These are phyloP conservation scores for Littorina saxatilis DNA, from an alignment of 1,140 invertebrate genomes.

Conservation along the genomic window DNA sequence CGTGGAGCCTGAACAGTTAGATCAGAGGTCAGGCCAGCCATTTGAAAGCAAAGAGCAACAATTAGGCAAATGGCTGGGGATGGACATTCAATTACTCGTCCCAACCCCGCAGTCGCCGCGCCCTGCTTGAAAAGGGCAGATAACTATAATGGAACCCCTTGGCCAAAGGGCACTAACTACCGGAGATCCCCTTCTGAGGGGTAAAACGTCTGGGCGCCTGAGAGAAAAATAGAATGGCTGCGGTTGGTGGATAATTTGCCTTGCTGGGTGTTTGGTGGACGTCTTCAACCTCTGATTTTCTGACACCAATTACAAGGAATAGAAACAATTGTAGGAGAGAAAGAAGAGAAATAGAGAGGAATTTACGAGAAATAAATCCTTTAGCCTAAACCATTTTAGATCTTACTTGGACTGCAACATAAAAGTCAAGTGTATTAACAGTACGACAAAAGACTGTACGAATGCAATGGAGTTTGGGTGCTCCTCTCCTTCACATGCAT, in stretches of 20 bases:
- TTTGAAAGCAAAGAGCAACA: not conserved
- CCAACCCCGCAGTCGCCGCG: conserved; percentile 6
- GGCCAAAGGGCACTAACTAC: not conserved
- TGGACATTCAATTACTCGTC: not conserved
- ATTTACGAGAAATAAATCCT: no score
- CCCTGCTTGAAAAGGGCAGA: conserved; percentile 20
- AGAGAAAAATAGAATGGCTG: no score
- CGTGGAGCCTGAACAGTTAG: no score
- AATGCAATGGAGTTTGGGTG: no score
- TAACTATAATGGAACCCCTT: conserved; percentile 7
- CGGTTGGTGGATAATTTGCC: not conserved
- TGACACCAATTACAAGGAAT: conserved; percentile 1
- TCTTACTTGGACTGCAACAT: no score
- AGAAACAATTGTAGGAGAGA: no score
- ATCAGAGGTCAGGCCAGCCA: no score
- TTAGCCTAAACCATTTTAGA: no score
- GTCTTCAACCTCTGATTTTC: not conserved
- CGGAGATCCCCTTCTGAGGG: not conserved
- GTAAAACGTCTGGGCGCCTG: not conserved
- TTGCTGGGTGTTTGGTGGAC: not conserved
- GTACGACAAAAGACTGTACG: no score
- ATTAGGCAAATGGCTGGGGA: not conserved
- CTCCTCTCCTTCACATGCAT: no score
- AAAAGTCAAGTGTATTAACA: no score
- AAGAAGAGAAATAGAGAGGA: no score